phyloP scores from a whole-genome alignment of 2,888 invertebrate species.

The Resseliella maxima region DNA sequence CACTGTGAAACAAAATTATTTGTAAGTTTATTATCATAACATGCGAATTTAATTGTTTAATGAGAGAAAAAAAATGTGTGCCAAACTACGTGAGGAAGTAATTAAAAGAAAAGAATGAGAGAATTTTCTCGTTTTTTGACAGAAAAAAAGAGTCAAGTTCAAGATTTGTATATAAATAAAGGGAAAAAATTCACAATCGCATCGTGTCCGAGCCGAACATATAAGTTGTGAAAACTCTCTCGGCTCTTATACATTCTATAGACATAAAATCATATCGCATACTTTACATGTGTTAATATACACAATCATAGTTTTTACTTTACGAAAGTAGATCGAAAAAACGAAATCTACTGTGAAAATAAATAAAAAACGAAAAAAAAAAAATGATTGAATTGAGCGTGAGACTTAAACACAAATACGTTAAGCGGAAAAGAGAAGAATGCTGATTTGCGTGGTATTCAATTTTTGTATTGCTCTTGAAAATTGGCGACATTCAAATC shows the following conservation, averaged over 20 bases:
- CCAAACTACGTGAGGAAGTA: no score
- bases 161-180: no score
- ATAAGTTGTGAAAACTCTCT: no score
- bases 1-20: not conserved
- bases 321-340: not conserved
- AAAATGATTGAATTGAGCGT: not conserved
- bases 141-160: not conserved
- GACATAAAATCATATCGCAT: no score
- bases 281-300: no score
- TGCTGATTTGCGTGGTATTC: not conserved
- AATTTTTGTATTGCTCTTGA: conserved; percentile 38
- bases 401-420: not conserved
- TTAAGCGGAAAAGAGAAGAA: not conserved
- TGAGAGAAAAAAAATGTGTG: no score
- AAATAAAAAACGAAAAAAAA: not conserved
- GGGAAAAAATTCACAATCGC: no score
- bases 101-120: not conserved
- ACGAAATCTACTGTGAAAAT: not conserved
- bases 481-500: not conserved
- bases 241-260: no score
- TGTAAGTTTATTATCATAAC: not conserved
- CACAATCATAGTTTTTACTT: no score
- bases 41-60: not conserved
- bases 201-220: no score
- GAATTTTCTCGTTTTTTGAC: not conserved